Evolutionary conservation across 2,797 vertebrate genomes (phyloP).

Genomic region (Oryzias sinensis): DNA sequence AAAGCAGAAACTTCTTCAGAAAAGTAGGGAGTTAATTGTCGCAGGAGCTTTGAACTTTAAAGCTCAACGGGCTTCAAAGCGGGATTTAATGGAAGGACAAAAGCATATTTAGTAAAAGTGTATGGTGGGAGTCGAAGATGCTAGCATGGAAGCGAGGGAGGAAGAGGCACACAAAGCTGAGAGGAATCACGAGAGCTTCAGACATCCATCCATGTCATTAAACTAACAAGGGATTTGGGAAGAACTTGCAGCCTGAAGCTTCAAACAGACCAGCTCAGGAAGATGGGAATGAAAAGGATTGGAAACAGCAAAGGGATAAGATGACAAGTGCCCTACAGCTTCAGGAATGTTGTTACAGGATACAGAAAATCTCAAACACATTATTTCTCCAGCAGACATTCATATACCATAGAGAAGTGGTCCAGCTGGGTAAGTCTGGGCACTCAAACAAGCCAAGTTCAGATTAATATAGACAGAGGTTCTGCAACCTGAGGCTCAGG

Average conservation of each 20-base stretch:
- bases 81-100: conserved; percentile 31
- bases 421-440: background rate
- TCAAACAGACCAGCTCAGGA: conserved; percentile 32
- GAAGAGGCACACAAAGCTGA: conserved; percentile 30
- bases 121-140: conserved; percentile 29
- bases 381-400: conserved; percentile 3
- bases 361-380: conserved; percentile 9
- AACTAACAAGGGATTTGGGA: conserved; percentile 53
- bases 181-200: conserved; percentile 39
- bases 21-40: conserved; percentile 33
- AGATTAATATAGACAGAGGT: background rate
- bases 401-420: too few species aligned
- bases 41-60: conserved; percentile 41
- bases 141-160: conserved; percentile 13
- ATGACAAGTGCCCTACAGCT: conserved; percentile 21
- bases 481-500: background rate
- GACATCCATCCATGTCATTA: conserved; percentile 38
- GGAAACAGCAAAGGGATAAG: conserved; percentile 21
- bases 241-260: conserved; percentile 42
- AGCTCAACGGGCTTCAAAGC: conserved; percentile 39
- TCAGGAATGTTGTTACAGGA: conserved; percentile 1
- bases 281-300: conserved; percentile 16
- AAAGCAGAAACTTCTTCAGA: conserved; percentile 25
- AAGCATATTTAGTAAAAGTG: conserved; percentile 29
- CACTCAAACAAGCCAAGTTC: background rate